Evolutionary conservation across 1,140 invertebrate species (phyloP).

Genomic region (Drosophila cardini): DNA sequence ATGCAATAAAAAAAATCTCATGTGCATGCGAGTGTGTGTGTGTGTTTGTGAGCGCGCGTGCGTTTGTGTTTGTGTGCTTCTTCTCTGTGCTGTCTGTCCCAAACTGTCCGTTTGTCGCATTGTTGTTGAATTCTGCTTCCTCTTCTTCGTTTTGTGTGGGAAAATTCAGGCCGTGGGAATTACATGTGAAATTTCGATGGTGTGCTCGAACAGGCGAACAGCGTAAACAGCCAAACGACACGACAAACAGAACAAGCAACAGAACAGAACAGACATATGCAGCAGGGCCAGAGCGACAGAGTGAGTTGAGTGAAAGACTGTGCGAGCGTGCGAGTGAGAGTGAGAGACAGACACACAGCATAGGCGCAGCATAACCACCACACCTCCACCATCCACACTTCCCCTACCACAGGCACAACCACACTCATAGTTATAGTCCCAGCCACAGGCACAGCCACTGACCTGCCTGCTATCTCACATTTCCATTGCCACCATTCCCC

Average conservation of each 20-base stretch:
- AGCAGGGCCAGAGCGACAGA: slow-evolving; percentile 22
- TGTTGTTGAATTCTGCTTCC: slow-evolving; percentile 71
- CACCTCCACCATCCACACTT: background rate
- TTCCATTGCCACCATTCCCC: slow-evolving; percentile 4
- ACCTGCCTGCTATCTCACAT: slow-evolving; percentile 5
- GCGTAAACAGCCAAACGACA: slow-evolving; percentile 42
- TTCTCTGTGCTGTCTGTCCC: slow-evolving; percentile 47
- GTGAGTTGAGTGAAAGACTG: background rate
- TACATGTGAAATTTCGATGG: slow-evolving; percentile 84
- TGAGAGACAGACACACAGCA: slow-evolving; percentile 8
- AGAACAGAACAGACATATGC: slow-evolving; percentile 49
- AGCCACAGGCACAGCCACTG: background rate
- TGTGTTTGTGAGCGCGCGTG: slow-evolving; percentile 33
- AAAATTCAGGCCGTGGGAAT: slow-evolving; percentile 85
- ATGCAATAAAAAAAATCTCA: slow-evolving; percentile 62
- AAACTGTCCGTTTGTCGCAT: slow-evolving; percentile 53
- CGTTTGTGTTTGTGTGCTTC: slow-evolving; percentile 30
- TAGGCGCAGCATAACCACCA: slow-evolving; percentile 33
- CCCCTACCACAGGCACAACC: background rate
- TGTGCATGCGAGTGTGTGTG: slow-evolving; percentile 45
- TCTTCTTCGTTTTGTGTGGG: slow-evolving; percentile 78
- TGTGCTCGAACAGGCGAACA: slow-evolving; percentile 82
- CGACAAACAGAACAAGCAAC: slow-evolving; percentile 31
- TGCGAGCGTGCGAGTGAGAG: slow-evolving; percentile 6
- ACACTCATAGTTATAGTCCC: too few species aligned